Evolutionary conservation across 2,888 invertebrate genomes (phyloP), one percentile per base, ranked within the genome.

Genomic region (Acronicta psi): DNA sequence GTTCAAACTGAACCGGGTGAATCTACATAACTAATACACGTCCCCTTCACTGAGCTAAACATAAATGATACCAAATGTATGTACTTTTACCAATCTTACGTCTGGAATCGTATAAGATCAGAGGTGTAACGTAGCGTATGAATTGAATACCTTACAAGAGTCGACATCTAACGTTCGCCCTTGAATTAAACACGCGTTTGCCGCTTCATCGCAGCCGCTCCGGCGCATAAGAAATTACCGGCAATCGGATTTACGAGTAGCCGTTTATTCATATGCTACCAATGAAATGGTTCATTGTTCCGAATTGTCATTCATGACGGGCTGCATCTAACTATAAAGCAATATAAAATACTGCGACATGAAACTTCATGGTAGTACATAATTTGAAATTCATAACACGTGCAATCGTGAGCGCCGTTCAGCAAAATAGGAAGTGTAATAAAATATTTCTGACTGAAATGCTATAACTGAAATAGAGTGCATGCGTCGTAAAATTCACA

Each of bases 321-420:
- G 62, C 59, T 79, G 74, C 77, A 77, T 69, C 73, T 77, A 78
- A 79, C 73, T 79, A 76, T 77, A 76, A 78, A 78, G 79, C 77
- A 77, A 83, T 79, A 77, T 79, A 81, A 82, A 83, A 83, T 84
- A 82, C 65, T 75, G 75, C 79, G 79, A 76, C 80, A 77, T 70
- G 78, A 77, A 79, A 82, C 80, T 77, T 78, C 68, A 77, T 73
- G 56, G 73, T 77, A 73, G 70, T 77, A 80, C 69, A 80, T 86
- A 85, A 86, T 87, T 90, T 88, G 80, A 85, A 88, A 91, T 90
- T 90, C 90, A 85, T 84, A 85, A 82, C 90, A 87, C 90, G 90
- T 84, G 82, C 87, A 83, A 84, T 84, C 81, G 86, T 84, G 86
- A 89, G 82, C 87, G 84, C 73, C 86, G 86, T 87, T 87, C 88